Percentiles rank a stretch among this genome's conserved stretches.
Evolutionary conservation across 2,113 vertebrate genomes (phyloP).

Genomic region (Noctilio leporinus): DNA sequence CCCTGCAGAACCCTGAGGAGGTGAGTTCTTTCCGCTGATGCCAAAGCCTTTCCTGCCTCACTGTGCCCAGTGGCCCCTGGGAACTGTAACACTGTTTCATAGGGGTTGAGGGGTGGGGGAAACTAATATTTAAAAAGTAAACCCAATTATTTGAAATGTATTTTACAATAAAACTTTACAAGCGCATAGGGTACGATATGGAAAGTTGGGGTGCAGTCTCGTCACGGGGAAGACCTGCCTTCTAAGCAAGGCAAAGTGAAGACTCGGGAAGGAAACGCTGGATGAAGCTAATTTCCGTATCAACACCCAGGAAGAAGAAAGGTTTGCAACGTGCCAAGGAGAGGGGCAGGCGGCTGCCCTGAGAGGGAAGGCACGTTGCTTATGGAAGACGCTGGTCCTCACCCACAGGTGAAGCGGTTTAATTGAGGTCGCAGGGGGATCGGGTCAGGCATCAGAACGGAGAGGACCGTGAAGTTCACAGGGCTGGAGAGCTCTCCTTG

Average conservation of each 20-base stretch:
- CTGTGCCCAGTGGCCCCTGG: too few species aligned
- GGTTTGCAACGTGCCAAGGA: fast-evolving
- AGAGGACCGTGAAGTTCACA: neutral
- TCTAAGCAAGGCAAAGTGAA: neutral
- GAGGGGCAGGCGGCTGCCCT: fast-evolving
- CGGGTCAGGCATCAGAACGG: neutral
- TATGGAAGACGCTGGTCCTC: neutral
- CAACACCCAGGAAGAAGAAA: too few species aligned
- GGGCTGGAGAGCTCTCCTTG: too few species aligned
- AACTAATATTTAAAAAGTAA: neutral
- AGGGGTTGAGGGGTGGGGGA: fast-evolving
- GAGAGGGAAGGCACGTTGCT: fast-evolving
- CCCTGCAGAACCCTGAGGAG: neutral
- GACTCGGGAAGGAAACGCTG: neutral
- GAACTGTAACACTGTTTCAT: fast-evolving
- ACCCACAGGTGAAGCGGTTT: neutral
- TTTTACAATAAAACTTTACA: neutral
- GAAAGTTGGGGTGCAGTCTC: neutral
- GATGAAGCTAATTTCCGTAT: neutral
- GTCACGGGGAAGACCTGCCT: fast-evolving
- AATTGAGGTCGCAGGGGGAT: neutral
- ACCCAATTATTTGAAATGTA: neutral
- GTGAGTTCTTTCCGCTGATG: fast-evolving
- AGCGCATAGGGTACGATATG: neutral
- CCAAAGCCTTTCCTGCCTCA: fast-evolving